phyloP scores from a whole-genome alignment of 2,888 invertebrate species.

The Drosophila affinis region DNA sequence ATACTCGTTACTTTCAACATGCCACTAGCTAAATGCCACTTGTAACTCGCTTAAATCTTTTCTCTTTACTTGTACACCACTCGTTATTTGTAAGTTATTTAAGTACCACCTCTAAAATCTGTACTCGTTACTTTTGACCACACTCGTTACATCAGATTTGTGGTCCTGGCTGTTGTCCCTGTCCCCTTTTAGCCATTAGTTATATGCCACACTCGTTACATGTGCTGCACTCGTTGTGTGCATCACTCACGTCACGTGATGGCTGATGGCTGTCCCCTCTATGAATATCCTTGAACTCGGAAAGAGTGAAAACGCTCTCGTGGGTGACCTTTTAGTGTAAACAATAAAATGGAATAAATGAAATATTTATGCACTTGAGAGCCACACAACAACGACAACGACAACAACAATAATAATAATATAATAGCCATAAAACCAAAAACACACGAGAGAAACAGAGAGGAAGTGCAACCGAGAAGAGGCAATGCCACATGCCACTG shows the following conservation, averaged over 20 bases:
- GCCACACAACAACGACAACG: conserved; percentile 16
- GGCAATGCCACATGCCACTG: conserved; percentile 4
- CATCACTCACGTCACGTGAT: not conserved
- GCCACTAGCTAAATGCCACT: not conserved
- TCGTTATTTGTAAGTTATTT: too few relatives aligned
- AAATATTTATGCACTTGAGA: conserved; percentile 50
- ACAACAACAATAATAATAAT: not conserved
- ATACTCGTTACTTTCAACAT: not conserved
- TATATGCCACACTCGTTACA: not conserved
- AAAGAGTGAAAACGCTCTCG: conserved; percentile 22
- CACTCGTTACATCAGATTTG: not conserved
- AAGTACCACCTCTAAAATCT: not conserved
- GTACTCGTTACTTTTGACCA: not conserved
- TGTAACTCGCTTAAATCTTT: too few relatives aligned
- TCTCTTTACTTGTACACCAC: too few relatives aligned
- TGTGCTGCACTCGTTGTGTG: not conserved
- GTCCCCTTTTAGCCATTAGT: not conserved
- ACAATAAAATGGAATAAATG: conserved; percentile 26
- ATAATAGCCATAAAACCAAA: conserved; percentile 2
- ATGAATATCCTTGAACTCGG: conserved; percentile 49
- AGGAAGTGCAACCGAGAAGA: conserved; percentile 27
- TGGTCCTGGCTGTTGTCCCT: not conserved
- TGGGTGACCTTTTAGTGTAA: conserved; percentile 42
- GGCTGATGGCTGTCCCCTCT: not conserved
- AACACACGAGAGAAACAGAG: not conserved